These are phyloP conservation scores for Pocillopora meandrina DNA, from an alignment of 92 coral and sea anemone species.

Conservation along the genomic window DNA sequence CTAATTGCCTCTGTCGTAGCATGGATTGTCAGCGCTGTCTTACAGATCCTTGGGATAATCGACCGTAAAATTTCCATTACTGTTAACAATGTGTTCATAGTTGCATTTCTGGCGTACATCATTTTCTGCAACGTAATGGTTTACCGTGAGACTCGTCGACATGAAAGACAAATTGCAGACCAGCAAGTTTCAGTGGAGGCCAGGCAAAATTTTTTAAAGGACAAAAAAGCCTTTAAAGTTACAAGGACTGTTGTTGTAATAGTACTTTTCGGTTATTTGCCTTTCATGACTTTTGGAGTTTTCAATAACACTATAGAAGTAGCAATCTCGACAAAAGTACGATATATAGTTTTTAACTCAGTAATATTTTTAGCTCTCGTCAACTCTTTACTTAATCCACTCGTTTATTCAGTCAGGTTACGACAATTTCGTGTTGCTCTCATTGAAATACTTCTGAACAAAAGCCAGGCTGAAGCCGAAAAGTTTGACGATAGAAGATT, in stretches of 20 bases:
- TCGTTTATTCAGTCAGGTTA: no score
- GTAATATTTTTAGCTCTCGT: no score
- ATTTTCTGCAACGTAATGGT: neutral
- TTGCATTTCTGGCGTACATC: neutral
- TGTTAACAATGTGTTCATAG: neutral
- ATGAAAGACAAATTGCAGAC: neutral
- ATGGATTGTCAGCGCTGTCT: neutral
- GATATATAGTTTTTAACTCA: no score
- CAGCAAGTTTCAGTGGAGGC: constrained; percentile 5
- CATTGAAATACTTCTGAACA: no score
- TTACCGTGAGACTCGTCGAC: neutral
- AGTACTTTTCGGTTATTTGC: neutral
- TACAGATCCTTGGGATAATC: neutral
- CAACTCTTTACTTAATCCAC: no score
- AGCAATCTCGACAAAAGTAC: no score
- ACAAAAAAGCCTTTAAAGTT: neutral
- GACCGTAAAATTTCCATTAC: neutral
- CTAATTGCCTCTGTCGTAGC: neutral
- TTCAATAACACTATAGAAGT: no score
- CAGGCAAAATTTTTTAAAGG: neutral
- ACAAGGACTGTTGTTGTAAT: neutral
- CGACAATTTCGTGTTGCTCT: no score
- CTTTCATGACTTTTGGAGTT: neutral
- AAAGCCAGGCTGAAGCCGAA: no score
- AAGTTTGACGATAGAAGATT: no score